Conservation (phyloP, 2,888 invertebrate genomes). For the Limnephilus marmoratus region DNA sequence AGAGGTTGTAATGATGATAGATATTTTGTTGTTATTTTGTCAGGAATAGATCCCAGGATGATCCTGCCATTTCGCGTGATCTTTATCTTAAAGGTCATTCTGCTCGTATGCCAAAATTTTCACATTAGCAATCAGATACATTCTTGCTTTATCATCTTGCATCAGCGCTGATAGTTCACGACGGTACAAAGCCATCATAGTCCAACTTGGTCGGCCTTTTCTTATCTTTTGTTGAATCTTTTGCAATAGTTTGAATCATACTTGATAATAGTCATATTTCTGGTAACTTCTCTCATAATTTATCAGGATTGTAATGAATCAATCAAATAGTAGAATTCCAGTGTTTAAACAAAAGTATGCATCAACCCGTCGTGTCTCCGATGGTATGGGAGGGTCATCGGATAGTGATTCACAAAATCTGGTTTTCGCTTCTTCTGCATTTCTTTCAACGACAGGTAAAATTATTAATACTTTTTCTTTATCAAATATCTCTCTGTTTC, state of each 20-base stretch:
- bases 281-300: background rate
- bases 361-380: background rate
- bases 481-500: background rate
- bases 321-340: background rate
- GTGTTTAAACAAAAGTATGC: background rate
- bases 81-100: background rate
- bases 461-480: background rate
- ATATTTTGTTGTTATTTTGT: background rate
- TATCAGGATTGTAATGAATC: background rate
- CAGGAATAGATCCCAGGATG: background rate
- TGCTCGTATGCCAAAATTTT: background rate
- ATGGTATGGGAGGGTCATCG: background rate
- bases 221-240: background rate
- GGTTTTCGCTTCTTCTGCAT: background rate
- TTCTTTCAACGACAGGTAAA: background rate
- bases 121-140: background rate
- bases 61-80: background rate
- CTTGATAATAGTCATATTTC: background rate
- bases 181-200: background rate
- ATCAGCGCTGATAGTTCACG: background rate
- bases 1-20: background rate
- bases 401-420: background rate
- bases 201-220: background rate
- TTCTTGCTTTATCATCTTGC: background rate
- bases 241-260: background rate